Evolutionary conservation across 2,113 vertebrate genomes (phyloP).

Genomic region (Rafetus swinhoei): DNA sequence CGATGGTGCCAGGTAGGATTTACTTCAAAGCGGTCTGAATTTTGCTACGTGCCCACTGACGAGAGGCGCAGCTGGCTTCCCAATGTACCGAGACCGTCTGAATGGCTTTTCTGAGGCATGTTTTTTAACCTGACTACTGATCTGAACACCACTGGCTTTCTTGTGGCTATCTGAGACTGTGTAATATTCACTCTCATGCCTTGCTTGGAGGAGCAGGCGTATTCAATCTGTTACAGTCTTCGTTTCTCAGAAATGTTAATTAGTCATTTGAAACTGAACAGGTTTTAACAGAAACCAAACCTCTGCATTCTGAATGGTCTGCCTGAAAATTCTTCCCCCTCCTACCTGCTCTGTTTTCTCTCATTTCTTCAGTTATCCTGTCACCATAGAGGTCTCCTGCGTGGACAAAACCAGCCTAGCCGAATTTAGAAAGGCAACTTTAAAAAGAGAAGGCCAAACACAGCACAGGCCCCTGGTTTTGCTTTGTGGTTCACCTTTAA

Average conservation of each 20-base stretch:
- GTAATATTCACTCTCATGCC: not conserved
- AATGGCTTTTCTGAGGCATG: not conserved
- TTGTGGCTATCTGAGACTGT: not conserved
- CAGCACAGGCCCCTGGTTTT: not conserved
- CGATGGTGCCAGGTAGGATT: not conserved
- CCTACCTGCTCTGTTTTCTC: not conserved
- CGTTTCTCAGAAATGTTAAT: not conserved
- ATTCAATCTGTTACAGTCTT: not conserved
- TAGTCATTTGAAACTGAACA: not conserved
- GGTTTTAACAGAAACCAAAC: not conserved
- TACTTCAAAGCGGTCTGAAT: not conserved
- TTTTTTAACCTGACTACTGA: not conserved
- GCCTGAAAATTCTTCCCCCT: not conserved
- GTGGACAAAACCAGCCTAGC: conserved; percentile 5
- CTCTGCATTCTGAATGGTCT: not conserved
- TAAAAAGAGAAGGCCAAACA: not conserved
- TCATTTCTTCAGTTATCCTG: conserved; percentile 21
- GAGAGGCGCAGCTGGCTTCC: not conserved
- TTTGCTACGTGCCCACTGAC: conserved; percentile 15
- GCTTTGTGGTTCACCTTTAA: not conserved
- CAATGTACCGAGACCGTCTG: conserved; percentile 15
- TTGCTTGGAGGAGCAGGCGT: not conserved
- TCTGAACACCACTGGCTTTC: not conserved
- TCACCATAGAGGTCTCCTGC: not conserved
- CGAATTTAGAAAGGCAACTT: not conserved